phyloP scores from a whole-genome alignment of 2,797 vertebrate genomes.

The Loris lydekkerianus region DNA sequence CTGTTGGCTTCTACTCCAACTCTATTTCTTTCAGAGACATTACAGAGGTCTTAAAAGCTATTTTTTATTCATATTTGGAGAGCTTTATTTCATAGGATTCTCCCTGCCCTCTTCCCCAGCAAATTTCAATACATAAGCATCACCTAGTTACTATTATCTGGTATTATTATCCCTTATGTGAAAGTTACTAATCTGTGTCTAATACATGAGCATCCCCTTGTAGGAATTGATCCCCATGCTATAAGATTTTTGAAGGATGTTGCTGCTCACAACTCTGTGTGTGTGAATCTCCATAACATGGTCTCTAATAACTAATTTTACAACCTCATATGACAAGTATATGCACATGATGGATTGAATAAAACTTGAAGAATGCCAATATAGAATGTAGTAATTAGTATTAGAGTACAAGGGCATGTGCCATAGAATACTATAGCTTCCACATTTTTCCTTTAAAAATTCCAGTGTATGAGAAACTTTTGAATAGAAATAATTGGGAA shows the following conservation, averaged over 20 bases:
- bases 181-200: not conserved
- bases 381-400: not conserved
- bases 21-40: not conserved
- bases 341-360: not conserved
- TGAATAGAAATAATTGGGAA: conserved; percentile 27
- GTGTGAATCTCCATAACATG: not conserved
- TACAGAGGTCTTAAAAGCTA: not conserved
- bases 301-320: not conserved
- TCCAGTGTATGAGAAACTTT: conserved; percentile 24
- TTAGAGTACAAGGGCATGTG: not conserved
- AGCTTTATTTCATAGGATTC: not conserved
- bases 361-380: not conserved
- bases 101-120: not conserved
- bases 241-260: not conserved
- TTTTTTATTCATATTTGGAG: not conserved
- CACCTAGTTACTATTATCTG: not conserved
- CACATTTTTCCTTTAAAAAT: conserved; percentile 38
- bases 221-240: not conserved
- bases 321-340: not conserved
- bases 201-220: not conserved
- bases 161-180: not conserved
- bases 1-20: not conserved
- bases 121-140: not conserved
- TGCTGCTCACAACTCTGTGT: not conserved
- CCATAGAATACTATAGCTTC: not conserved